phyloP scores from a whole-genome alignment of 2,113 vertebrate species.

The Pituophis catenifer region DNA sequence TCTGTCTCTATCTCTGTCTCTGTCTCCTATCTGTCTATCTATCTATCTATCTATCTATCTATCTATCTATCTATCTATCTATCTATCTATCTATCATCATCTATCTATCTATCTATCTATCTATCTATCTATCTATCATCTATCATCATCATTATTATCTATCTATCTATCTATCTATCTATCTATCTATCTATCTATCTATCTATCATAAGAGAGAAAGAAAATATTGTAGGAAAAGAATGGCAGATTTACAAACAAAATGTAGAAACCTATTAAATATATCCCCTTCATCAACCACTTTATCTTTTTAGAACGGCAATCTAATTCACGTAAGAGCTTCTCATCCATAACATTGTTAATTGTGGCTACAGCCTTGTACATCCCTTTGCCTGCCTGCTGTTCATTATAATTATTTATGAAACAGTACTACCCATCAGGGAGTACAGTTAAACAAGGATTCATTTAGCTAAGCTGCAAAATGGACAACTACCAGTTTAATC shows the following conservation, averaged over 20 bases:
- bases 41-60: too few relatives aligned
- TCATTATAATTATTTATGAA: neutral
- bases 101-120: too few relatives aligned
- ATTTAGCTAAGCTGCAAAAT: neutral
- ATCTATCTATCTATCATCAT: neutral
- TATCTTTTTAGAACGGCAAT: conserved; percentile 14
- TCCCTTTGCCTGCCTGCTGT: neutral
- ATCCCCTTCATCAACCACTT: neutral
- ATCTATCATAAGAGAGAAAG: neutral
- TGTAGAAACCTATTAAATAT: neutral
- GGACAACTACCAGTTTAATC: neutral
- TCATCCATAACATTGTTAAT: conserved; percentile 9
- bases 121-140: too few relatives aligned
- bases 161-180: too few relatives aligned
- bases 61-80: neutral
- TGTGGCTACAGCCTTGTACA: neutral
- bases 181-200: neutral
- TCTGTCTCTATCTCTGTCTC: too few relatives aligned
- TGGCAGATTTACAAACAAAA: neutral
- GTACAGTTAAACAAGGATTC: neutral
- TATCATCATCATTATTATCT: too few relatives aligned
- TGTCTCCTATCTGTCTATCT: too few relatives aligned
- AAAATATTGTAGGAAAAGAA: neutral
- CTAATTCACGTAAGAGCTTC: neutral
- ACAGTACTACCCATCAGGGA: neutral